Percentiles rank a stretch among this genome's conserved stretches.
phyloP scores from a whole-genome alignment of 2,113 vertebrate genomes.

The Psittacara wagleri region DNA sequence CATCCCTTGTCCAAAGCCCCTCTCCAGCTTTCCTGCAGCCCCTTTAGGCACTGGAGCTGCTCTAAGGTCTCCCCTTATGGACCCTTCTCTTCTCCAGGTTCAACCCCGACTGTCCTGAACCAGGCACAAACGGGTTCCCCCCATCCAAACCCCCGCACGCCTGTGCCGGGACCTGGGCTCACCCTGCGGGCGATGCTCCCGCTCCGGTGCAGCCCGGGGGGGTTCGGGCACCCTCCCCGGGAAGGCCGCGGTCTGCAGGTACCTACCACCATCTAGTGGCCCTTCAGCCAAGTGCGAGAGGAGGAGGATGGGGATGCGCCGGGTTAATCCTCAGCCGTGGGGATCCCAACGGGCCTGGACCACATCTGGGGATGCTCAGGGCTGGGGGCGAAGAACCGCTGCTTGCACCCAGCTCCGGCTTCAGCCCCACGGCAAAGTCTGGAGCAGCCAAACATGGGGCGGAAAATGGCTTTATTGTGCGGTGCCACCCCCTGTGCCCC shows the following conservation, averaged over 20 bases:
- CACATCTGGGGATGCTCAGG: neutral
- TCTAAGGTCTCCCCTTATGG: neutral
- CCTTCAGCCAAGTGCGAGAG: neutral
- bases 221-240: neutral
- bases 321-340: neutral
- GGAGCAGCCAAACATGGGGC: neutral
- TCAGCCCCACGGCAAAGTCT: fast-evolving
- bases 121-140: neutral
- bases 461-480: neutral
- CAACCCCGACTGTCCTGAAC: neutral
- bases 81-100: neutral
- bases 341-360: neutral
- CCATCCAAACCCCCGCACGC: neutral
- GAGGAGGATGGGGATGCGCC: neutral
- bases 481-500: neutral
- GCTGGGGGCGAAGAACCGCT: fast-evolving
- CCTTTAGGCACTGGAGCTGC: neutral
- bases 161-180: neutral
- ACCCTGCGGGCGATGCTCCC: fast-evolving
- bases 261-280: constrained; percentile 57
- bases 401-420: neutral
- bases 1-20: no score
- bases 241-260: neutral
- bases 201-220: fast-evolving
- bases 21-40: neutral